phyloP scores from a whole-genome alignment of 2,113 vertebrate genomes.

The Ceyx cyanopectus region DNA sequence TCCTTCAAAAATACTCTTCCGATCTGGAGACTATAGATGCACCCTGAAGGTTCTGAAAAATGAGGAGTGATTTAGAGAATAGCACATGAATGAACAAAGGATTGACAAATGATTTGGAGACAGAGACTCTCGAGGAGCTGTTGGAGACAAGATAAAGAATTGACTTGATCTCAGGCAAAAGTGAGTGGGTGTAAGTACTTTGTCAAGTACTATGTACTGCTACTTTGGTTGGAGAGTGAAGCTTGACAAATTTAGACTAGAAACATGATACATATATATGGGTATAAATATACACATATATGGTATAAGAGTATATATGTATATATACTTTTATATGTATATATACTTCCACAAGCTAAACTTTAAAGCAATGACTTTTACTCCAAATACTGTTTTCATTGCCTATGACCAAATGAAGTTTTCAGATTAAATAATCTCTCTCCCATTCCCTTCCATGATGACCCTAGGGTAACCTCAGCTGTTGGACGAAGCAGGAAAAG shows the following conservation, averaged over 20 bases:
- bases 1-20: neutral
- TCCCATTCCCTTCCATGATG: neutral
- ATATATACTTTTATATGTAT: neutral
- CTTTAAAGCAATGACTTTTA: constrained; percentile 20
- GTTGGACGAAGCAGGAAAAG: neutral
- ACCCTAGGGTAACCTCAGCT: neutral
- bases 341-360: neutral
- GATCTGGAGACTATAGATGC: neutral
- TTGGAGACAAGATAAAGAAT: constrained; percentile 33
- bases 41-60: neutral
- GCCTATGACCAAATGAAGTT: neutral
- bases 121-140: constrained; percentile 14
- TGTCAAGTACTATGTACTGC: constrained; percentile 13
- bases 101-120: neutral
- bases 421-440: neutral
- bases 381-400: neutral
- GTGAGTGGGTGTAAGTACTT: constrained; percentile 47
- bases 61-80: neutral
- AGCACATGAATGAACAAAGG: neutral
- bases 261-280: neutral
- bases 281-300: neutral
- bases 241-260: constrained; percentile 47
- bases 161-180: constrained; percentile 52
- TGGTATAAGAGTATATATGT: neutral
- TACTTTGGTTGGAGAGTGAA: constrained; percentile 57